Evolutionary conservation across 2,888 invertebrate species (phyloP), one percentile per base, ranked within the genome.

Genomic region (Metellina segmentata): DNA sequence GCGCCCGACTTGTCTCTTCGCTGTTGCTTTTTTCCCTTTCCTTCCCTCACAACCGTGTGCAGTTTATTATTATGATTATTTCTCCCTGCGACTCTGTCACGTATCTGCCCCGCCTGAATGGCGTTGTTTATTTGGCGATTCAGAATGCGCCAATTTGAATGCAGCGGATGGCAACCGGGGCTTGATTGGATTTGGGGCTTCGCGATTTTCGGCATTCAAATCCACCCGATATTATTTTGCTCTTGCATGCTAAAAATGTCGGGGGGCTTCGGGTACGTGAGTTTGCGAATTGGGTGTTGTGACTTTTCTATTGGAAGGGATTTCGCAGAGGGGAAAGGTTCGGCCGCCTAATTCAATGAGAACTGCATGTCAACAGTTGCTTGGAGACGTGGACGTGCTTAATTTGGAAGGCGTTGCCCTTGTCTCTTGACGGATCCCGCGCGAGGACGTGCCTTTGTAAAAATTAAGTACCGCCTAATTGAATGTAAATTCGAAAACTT

Each of bases 131-230:
- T 88, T 72, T 53, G 69, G 79, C 53, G 34, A 20, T 69, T 69
- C 77, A 19, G 19, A 69, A 51, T 11, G 53, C 8, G 34, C 34
- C 82, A 83, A 83, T 88, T 88, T 81, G 81, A 81, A 88, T 88
- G 81, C 75, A 19, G 53, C n/a, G 75, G 71, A 51, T 72, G 88
- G 74, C 81, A 75, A 61, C 70, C 34, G 49, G 20, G n/a, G 74
- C 34, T 61, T 90, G 89, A 90, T 90, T 90, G 72, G 78, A 79
- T 85, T 70, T 53, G 79, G 51, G n/a, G 72, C n/a, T 61, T 69
- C 85, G 72, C 52, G 13, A 49, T 9, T 20, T 72, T 71, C 52
- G 48, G 72, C 82, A 90, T 90, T 83, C 89, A 79, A 90, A 90
- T 90, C n/a, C 53, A 51, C 49, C 8, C 72, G 51, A 51, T 81